These are phyloP conservation scores for Spheniscus humboldti DNA, from an alignment of 2,797 vertebrate species.

Conservation along the genomic window DNA sequence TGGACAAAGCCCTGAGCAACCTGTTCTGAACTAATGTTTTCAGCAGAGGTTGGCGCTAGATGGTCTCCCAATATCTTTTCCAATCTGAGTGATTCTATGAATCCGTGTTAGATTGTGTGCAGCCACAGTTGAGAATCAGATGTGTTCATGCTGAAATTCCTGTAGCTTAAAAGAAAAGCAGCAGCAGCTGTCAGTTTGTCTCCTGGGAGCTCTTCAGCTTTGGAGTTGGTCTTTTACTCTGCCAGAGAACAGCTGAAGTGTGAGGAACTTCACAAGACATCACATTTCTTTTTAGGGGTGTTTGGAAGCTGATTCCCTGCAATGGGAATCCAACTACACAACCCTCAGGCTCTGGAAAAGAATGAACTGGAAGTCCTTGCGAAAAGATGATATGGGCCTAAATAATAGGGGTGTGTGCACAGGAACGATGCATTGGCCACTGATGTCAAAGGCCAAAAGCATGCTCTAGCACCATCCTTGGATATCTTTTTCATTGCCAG, in stretches of 20 bases:
- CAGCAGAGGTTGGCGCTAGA: background rate
- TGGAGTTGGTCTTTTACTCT: background rate
- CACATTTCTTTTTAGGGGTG: background rate
- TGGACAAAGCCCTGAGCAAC: background rate
- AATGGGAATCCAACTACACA: background rate
- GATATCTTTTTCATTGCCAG: background rate
- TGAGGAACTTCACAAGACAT: background rate
- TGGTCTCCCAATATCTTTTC: background rate
- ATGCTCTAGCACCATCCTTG: background rate
- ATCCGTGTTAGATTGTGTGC: background rate
- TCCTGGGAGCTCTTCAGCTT: background rate
- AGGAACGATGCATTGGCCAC: background rate
- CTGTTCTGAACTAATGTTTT: background rate
- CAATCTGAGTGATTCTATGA: background rate
- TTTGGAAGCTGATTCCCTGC: background rate
- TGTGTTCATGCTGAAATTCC: background rate
- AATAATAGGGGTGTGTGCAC: background rate
- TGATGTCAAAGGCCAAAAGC: background rate
- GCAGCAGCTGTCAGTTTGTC: background rate
- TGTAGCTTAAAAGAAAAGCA: background rate
- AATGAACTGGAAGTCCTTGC: background rate
- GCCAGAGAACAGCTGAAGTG: background rate
- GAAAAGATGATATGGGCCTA: background rate
- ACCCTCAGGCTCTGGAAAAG: background rate
- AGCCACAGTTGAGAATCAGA: background rate